Conservation (phyloP, 2,113 vertebrate species). For the Lontra canadensis region DNA sequence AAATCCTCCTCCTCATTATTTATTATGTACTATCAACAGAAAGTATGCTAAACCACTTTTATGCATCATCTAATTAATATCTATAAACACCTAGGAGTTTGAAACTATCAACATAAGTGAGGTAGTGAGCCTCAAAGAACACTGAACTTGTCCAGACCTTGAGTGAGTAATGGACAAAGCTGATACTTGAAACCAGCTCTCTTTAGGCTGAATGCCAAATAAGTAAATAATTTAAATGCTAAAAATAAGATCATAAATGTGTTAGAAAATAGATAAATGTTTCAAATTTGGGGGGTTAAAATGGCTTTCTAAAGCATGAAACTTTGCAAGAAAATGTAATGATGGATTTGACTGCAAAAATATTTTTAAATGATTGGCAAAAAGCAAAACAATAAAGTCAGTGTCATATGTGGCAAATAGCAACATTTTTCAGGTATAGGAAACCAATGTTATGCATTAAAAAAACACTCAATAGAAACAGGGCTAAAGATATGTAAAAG, state of each 20-base stretch:
- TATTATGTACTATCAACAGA: neutral
- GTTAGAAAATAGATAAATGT: neutral
- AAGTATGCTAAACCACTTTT: neutral
- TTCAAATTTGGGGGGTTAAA: neutral
- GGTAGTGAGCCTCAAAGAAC: neutral
- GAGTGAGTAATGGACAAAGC: neutral
- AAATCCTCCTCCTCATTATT: neutral
- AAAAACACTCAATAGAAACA: neutral
- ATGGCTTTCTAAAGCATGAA: neutral
- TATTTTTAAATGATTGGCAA: neutral
- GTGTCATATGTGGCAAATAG: neutral
- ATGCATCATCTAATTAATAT: neutral
- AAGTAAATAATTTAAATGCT: neutral
- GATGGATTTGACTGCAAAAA: neutral
- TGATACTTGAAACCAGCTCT: neutral
- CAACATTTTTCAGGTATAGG: neutral
- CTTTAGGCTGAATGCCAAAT: neutral
- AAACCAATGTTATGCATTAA: neutral
- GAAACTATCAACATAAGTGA: neutral
- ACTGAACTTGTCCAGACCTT: neutral
- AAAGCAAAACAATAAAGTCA: neutral
- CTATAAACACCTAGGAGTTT: neutral
- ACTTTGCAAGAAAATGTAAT: neutral
- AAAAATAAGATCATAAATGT: neutral
- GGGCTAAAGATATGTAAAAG: neutral